Evolutionary conservation across 2,888 invertebrate genomes (phyloP).

Genomic region (Ferdinandea cuprea): DNA sequence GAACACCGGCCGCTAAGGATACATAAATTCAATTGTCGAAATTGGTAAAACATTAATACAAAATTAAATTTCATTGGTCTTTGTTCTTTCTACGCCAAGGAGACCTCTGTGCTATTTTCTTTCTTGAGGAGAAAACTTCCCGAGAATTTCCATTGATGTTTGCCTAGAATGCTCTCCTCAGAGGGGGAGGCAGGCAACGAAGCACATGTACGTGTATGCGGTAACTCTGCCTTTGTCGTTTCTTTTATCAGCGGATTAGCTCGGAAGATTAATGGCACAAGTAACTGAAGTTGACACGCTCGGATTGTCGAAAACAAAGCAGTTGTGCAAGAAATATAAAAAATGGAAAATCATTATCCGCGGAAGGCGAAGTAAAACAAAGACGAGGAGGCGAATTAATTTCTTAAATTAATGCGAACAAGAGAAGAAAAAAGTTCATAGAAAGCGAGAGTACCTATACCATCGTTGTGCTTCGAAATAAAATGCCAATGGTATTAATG

Average conservation of each 20-base stretch:
- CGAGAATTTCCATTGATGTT: conserved; percentile 33
- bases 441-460: conserved; percentile 4
- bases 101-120: not conserved
- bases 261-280: conserved; percentile 66
- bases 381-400: conserved; percentile 63
- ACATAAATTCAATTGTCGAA: conserved; percentile 67
- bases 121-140: not conserved
- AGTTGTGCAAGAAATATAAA: conserved; percentile 18
- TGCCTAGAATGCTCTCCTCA: not conserved
- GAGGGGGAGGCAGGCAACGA: not conserved
- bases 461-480: conserved; percentile 16
- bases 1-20: conserved; percentile 30
- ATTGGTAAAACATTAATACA: conserved; percentile 63
- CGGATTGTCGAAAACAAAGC: conserved; percentile 52
- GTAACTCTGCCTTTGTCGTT: conserved; percentile 58
- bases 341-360: conserved; percentile 8
- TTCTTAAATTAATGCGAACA: conserved; percentile 60
- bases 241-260: conserved; percentile 67
- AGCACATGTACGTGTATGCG: conserved; percentile 7
- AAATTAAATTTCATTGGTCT: conserved; percentile 57
- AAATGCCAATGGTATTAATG: conserved; percentile 55
- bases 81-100: conserved; percentile 7
- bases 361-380: conserved; percentile 26
- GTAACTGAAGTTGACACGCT: conserved; percentile 70
- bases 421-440: not conserved